phyloP scores from a whole-genome alignment of 2,797 vertebrate genomes.

The Pempheris klunzingeri region DNA sequence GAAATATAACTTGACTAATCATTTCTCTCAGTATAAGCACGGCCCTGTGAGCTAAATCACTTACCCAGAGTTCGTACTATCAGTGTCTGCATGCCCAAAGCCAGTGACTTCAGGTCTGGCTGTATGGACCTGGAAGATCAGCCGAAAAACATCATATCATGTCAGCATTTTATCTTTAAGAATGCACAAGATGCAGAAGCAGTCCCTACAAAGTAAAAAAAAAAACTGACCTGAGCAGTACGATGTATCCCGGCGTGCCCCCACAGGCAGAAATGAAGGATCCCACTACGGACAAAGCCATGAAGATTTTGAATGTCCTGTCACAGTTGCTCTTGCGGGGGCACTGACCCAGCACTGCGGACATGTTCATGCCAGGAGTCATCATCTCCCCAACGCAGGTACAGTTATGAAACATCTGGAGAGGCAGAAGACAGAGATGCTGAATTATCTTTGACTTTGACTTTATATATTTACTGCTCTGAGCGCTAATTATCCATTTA shows the following conservation, averaged over 20 bases:
- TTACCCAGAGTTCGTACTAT: conserved; percentile 93
- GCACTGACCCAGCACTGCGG: conserved; percentile 89
- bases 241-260: conserved; percentile 91
- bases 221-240: conserved; percentile 94
- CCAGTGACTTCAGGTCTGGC: conserved; percentile 92
- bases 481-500: neutral
- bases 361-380: conserved; percentile 78
- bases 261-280: conserved; percentile 92
- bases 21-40: neutral
- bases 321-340: conserved; percentile 88
- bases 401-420: conserved; percentile 93
- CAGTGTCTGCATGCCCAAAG: conserved; percentile 93
- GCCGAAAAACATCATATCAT: neutral
- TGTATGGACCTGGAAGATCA: conserved; percentile 87
- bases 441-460: neutral
- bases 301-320: conserved; percentile 90
- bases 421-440: neutral
- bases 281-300: conserved; percentile 88
- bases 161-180: neutral
- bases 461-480: neutral
- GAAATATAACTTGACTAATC: neutral
- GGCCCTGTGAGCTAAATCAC: conserved; percentile 43
- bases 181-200: neutral
- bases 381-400: conserved; percentile 84
- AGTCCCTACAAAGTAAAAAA: neutral